Percentiles rank a stretch among this genome's conserved stretches.
Evolutionary conservation across 1,140 invertebrate species (phyloP).

Genomic region (Bombus polaris): DNA sequence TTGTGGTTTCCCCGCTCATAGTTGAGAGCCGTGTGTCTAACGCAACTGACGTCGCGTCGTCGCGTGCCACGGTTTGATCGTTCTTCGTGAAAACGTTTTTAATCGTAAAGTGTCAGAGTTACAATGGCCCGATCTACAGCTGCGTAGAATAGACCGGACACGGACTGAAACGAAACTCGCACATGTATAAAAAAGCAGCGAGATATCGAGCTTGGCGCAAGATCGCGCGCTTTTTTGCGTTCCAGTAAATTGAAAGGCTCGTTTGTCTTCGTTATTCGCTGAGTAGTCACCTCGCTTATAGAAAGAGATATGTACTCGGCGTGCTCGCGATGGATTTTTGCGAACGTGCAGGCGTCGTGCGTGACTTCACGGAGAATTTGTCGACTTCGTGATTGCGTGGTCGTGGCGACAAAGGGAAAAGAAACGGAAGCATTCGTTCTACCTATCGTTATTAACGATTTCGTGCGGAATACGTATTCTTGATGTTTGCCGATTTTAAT

Average conservation of each 20-base stretch:
- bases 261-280: conserved; percentile 64
- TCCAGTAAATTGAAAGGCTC: conserved; percentile 53
- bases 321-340: neutral
- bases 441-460: too few relatives aligned
- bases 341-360: neutral
- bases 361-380: conserved; percentile 29
- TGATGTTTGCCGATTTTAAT: too few relatives aligned
- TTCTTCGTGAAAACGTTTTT: conserved; percentile 3
- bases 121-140: neutral
- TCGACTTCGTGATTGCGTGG: conserved; percentile 5
- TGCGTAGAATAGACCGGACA: neutral
- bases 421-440: neutral
- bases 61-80: neutral
- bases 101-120: conserved; percentile 7
- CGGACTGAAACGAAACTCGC: neutral
- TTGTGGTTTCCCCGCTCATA: neutral
- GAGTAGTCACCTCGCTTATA: conserved; percentile 37
- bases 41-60: neutral
- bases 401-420: neutral
- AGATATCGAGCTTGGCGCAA: neutral
- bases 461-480: too few relatives aligned
- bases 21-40: neutral
- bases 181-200: neutral
- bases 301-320: neutral
- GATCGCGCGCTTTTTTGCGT: conserved; percentile 15